Evolutionary conservation across 2,113 vertebrate species (phyloP), one percentile per base, ranked within the genome.

Genomic region (Puffinus mauretanicus): DNA sequence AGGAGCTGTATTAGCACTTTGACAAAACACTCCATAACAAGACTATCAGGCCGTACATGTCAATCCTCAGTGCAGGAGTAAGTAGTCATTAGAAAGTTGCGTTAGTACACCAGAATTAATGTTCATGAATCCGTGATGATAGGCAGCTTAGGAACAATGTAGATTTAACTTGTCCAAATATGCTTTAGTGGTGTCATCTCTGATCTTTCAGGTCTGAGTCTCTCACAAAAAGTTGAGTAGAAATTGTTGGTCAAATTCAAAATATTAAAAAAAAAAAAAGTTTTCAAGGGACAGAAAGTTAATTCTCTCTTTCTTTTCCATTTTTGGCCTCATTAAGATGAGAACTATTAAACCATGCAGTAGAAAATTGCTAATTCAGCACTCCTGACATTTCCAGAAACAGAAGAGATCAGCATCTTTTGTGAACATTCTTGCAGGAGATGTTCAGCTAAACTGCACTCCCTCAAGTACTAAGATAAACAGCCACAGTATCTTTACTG

Each of bases 11-110:
- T 44, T 82, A 82, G 71, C 81, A 71, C 66, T 84, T 82, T 65
- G 49, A 76, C n/a, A 79, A 79, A 92, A 72, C 54, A 82, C 16
- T 34, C 58, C 46, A 13, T 54, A 93, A 94, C 86, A 87, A 85
- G 96, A 87, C 75, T 87, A 60, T 95, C 93, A 95, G 62, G 95
- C 89, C 95, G 78, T 83, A 51, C 81, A 51, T 27, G 89, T 95
- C 91, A 97, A 42, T 94, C 89, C 54, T 91, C 94, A 71, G 66
- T 40, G 58, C n/a, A 19, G 40, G 54, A 82, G 30, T 25, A 89
- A 22, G 58, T 91, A 94, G 89, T 97, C 91, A 96, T 95, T 93
- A 95, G 54, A 80, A 84, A 82, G 66, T 58, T 94, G 73, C 36
- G 3, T 90, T 82, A 75, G 58, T 69, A 70, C 36, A 66, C 57